Evolutionary conservation across 30 jellyfish, hydroid and myxozoan species (phyloP).

Genomic region (Aurelia aurita): DNA sequence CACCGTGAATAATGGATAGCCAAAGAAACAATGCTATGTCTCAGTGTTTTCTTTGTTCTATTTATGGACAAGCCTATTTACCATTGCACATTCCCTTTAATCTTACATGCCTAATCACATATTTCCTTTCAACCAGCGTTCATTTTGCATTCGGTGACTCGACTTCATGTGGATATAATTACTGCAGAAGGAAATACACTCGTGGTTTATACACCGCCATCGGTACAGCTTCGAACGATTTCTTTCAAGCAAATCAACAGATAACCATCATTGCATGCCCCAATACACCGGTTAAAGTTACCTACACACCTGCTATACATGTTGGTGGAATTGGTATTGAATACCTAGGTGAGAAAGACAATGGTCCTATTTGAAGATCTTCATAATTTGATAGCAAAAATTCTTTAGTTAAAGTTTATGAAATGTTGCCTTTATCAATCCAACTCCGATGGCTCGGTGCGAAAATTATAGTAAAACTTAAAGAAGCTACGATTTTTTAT

Average conservation of each 20-base stretch:
- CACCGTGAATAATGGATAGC: neutral
- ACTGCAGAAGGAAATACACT: constrained; percentile 52
- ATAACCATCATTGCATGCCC: constrained; percentile 40
- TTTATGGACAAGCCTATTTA: too few species aligned
- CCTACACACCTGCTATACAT: constrained; percentile 18
- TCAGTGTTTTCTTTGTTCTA: too few species aligned
- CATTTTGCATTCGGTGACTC: constrained; percentile 47
- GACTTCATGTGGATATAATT: constrained; percentile 34
- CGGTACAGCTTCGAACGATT: constrained; percentile 44
- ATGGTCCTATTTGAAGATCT: too few species aligned
- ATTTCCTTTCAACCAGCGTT: constrained; percentile 1
- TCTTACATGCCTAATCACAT: neutral
- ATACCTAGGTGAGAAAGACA: constrained; percentile 20
- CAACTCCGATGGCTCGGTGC: too few species aligned
- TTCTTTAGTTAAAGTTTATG: too few species aligned
- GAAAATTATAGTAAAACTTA: too few species aligned
- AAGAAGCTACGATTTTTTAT: too few species aligned
- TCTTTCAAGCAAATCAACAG: neutral
- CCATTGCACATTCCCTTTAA: too few species aligned
- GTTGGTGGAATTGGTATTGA: constrained; percentile 19
- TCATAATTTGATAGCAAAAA: too few species aligned
- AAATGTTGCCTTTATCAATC: too few species aligned
- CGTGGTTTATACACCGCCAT: constrained; percentile 40
- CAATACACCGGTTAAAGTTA: constrained; percentile 18
- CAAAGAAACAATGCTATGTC: too few species aligned